phyloP scores from a whole-genome alignment of 2,797 vertebrate genomes.

The Neosilurus mollespiculum region DNA sequence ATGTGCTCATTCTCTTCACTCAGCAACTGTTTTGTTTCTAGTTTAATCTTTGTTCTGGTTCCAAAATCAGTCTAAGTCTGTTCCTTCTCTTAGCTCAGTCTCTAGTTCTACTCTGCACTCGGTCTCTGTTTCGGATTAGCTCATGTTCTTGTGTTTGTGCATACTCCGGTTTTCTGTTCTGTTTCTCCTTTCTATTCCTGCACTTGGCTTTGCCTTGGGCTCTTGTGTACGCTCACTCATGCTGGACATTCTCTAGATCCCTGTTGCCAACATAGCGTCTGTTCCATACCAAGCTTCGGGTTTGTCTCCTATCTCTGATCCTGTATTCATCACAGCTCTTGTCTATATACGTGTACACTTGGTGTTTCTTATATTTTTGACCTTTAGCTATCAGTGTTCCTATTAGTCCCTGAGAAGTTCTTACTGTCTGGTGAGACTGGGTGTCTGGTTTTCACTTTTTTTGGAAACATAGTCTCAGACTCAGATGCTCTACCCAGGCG shows the following conservation, averaged over 20 bases:
- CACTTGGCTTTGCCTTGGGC: background rate
- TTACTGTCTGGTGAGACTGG: too few relatives aligned
- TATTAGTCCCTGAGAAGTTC: background rate
- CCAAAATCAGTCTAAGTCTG: background rate
- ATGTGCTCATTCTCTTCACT: background rate
- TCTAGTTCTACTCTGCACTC: background rate
- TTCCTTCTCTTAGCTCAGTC: background rate
- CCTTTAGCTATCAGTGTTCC: background rate
- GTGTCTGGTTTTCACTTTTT: too few relatives aligned
- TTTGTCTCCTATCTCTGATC: background rate
- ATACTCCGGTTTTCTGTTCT: background rate
- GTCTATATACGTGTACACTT: background rate
- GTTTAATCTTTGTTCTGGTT: background rate
- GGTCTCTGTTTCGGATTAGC: background rate
- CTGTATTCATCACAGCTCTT: background rate
- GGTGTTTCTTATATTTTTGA: background rate
- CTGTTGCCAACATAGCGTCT: background rate
- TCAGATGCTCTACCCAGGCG: background rate
- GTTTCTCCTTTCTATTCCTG: background rate
- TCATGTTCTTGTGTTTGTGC: background rate
- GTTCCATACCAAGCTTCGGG: background rate
- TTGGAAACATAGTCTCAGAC: background rate
- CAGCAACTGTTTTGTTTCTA: background rate
- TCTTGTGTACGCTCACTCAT: background rate
- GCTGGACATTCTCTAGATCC: background rate